Percentiles rank a stretch among this genome's conserved stretches.
phyloP scores from a whole-genome alignment of 2,113 vertebrate species.

The Vidua macroura region DNA sequence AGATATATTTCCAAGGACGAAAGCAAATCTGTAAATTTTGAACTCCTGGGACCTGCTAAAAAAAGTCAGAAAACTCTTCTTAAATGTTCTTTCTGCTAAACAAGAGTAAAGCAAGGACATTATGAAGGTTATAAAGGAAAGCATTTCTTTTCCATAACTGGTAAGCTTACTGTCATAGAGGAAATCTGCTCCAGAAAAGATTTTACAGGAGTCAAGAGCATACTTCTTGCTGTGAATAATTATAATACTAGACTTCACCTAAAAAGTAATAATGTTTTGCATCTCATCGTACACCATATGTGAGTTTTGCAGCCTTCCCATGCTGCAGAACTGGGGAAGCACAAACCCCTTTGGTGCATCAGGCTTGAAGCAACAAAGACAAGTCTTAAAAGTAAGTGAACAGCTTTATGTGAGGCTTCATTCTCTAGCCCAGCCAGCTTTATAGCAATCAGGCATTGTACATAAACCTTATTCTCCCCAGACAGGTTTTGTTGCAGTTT shows the following conservation, averaged over 20 bases:
- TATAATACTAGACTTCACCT: not conserved
- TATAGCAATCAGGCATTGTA: not conserved
- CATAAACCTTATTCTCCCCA: not conserved
- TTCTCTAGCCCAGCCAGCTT: not conserved
- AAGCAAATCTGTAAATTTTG: not conserved
- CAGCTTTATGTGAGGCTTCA: not conserved
- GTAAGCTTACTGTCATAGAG: not conserved
- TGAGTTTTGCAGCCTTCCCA: not conserved
- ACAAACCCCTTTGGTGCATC: not conserved
- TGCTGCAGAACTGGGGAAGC: not conserved
- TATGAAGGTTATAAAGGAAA: not conserved
- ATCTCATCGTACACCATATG: accelerated
- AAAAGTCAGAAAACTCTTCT: not conserved
- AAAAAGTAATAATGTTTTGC: not conserved
- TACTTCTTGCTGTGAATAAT: not conserved
- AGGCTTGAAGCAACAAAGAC: not conserved
- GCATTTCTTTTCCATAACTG: not conserved
- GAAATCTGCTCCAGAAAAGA: not conserved
- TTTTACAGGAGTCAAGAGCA: not conserved
- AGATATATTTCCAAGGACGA: not conserved
- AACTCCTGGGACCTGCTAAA: not conserved
- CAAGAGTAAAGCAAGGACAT: not conserved
- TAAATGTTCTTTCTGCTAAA: not conserved
- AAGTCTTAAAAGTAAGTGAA: not conserved
- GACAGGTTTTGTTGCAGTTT: not conserved